Evolutionary conservation across 1,140 invertebrate genomes (phyloP), one percentile per base, ranked within the genome.

Genomic region (Drosophila tristis): DNA sequence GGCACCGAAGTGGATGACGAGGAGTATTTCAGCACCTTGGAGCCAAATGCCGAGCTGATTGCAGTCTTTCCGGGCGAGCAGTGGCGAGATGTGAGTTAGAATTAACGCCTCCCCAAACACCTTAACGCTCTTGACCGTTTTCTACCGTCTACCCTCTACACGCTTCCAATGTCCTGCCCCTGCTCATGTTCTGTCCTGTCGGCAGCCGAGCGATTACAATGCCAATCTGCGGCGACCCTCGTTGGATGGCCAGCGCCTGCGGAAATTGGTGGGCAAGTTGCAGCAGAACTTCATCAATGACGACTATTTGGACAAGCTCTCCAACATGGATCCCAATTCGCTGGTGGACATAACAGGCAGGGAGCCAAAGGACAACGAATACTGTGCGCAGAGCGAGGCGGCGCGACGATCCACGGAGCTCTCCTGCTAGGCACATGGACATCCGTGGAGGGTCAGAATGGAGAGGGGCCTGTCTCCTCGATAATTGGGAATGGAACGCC

Each of bases 1-100:
- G 97, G 96, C 23, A 97, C 97, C 1, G 97, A 97, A 93, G 96
- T 97, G 20, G 97, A 97, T 78, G 96, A 97, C 84, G 96, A 97
- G 91, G 96, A 97, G 91, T 97, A 97, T 92, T 97, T 97, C 91
- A 95, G 94, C 45, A 97, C 96, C 5, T 92, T 97, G 71, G 96
- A 97, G 81, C 94, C 94, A 57, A 96, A 97, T 89, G 97, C 96
- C 5, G 95, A 94, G 85, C 93, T 97, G 63, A 97, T 97, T 96
- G 93, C 97, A 16, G 93, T 97, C 47, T 94, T 94, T 60, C 94
- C 94, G 11, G 94, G 94, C 67, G 95, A 97, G 92, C 95, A 95
- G 80, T 97, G 96, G 96, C 92, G 93, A 44, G 91, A 92, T 75
- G 91, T 92, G 76, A 91, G 91, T 82, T 31, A 29, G 74, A 91